Evolutionary conservation across 2,888 invertebrate species (phyloP), one percentile per base, ranked within the genome.

Genomic region (Drosophila setosimentum): DNA sequence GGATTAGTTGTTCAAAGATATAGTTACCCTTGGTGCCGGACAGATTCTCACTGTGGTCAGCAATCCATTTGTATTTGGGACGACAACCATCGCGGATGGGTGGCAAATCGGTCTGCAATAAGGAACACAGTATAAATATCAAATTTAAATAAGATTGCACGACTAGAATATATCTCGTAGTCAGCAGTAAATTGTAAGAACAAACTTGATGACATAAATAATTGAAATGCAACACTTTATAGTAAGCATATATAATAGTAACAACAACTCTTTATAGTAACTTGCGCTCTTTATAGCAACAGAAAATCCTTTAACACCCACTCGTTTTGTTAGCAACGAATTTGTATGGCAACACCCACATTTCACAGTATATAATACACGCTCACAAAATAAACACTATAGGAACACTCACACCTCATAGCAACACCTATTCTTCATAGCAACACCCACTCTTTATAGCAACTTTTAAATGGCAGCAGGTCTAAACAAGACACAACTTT

Each of bases 11-110:
- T 16, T 11, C 1, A 40, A 30, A 3, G 5, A 30, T 4, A 8
- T 45, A 24, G 13, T 74, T 86, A 92, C 95, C 94, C 0, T 94
- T 94, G 0, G 97, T 97, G 6, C 98, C 99, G 0, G 97, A 96
- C 35, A 96, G 83, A 93, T 99, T 99, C 91, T 97, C 97, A 0
- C 95, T 95, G 92, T 97, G 97, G 53, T 97, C 96, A 0, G 93
- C 81, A 95, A 99, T 96, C 99, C 99, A 99, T 78, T 95, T 95
- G 92, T 98, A 95, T 67, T 96, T 95, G 0, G 97, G 97, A 78
- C 97, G 93, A 92, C 94, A 92, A 51, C 97, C 95, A 93, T 97
- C 96, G 49, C 92, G 89, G 30, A 78, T 91, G 40, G 94, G 94
- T 16, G 93, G 92, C 67, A 93, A 78, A 74, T 94, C 94, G 60